Evolutionary conservation across 2,113 vertebrate species (phyloP), one percentile per base, ranked within the genome.

Genomic region (Dolichallabes microphthalmus): DNA sequence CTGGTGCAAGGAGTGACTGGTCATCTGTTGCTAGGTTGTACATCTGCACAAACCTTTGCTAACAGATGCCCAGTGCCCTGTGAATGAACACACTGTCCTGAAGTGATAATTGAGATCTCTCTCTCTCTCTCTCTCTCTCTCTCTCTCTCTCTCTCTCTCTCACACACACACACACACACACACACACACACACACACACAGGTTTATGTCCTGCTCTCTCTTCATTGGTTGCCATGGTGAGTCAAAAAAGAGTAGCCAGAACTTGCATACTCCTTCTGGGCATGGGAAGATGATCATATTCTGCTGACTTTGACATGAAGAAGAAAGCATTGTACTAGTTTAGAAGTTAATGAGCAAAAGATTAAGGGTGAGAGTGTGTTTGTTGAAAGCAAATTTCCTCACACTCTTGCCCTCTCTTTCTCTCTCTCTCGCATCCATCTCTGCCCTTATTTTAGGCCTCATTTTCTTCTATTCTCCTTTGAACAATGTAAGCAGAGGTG

Each of bases 11-110:
- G 64, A 69, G 69, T 11, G 69, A 50, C 73, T 85, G 71, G 83
- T 78, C 89, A 85, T n/a, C 22, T 79, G 35, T 78, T 22, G 84
- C 86, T 83, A 69, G 89, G 88, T 45, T 53, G 69, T 92, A 91
- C 91, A 93, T 92, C 93, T 92, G 92, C 91, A 84, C 85, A 60
- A 87, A 88, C 84, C 84, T 90, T 89, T 89, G 90, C 89, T 87
- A 92, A 89, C 91, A 93, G 90, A 88, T 82, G 89, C 78, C 78
- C 13, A 52, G 86, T 90, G 90, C 87, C 90, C 89, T 89, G 88
- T 84, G 61, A 79, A 86, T 91, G 86, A 91, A 90, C 85, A 86
- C 85, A 57, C 79, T 85, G 87, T 88, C 81, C 90, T 90, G 89
- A 91, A 91, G 87, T 89, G 90, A 89, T 88, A 87, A 88, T 32